Evolutionary conservation across 2,888 invertebrate genomes (phyloP), one percentile per base, ranked within the genome.

Genomic region (Acanthoscelides obtectus): DNA sequence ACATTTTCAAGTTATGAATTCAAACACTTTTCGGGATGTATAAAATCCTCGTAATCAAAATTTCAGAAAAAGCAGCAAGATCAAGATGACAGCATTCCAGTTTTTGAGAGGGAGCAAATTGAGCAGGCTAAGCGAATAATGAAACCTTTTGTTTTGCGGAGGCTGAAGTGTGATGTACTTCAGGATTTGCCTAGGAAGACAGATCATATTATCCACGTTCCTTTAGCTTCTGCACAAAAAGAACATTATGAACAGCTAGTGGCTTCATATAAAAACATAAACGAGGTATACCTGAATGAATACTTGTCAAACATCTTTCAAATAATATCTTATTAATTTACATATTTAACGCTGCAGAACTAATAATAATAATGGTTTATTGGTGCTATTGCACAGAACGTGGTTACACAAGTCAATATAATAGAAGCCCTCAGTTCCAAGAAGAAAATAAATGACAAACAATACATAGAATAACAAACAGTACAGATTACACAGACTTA

Each of bases 81-180:
- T 25, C 72, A 85, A 0, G 89, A 89, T 12, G 90, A 91, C 8
- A 90, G 90, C 63, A 84, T 89, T 21, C 92, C 93, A 0, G 86
- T 91, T n/a, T 98, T 97, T 85, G 98, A 97, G 83, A 90, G 92
- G 81, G 93, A 94, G 72, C 94, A 97, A 84, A 94, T 99, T 66
- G 91, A 92, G 19, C 95, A 97, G 81, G 98, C 98, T 0, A 98
- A 98, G 83, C 89, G 93, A 69, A 98, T 99, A 77, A 97, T 99
- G 94, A 94, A 94, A 83, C 99, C 99, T 0, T 99, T 99, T 84
- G 92, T 98, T 2, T 87, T 99, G 67, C 88, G 98, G 20, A 88
- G 99, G 72, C 86, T 98, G 68, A 98, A 98, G 85, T 86, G 89
- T 22, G 95, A 97, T 79, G 97, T 97, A 0, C 87, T 96, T 0